These are phyloP conservation scores for Malaclemys terrapin DNA, from an alignment of 2,113 vertebrate species.

Conservation along the genomic window DNA sequence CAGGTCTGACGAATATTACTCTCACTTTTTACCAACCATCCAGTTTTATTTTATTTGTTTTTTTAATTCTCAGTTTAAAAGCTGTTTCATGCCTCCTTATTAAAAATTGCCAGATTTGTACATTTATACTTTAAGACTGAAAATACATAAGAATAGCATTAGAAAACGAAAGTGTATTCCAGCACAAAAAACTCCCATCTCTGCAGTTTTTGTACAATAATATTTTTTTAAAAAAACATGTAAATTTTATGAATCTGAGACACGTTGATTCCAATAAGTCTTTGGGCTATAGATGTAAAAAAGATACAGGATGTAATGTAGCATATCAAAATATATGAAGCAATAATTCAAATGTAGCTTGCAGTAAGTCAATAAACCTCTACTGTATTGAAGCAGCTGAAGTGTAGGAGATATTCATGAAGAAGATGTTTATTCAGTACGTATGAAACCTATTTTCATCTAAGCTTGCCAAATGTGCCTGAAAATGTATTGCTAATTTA, in stretches of 20 bases:
- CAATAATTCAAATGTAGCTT: conserved; percentile 73
- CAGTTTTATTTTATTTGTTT: conserved; percentile 53
- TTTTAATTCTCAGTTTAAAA: conserved; percentile 56
- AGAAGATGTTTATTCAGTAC: conserved; percentile 68
- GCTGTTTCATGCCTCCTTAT: conserved; percentile 56
- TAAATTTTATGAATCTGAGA: conserved; percentile 82
- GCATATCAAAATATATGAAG: conserved; percentile 72
- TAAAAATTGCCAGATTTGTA: conserved; percentile 71
- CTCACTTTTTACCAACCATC: conserved; percentile 61
- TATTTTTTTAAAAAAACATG: conserved; percentile 75
- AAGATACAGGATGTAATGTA: conserved; percentile 72
- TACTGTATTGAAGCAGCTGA: conserved; percentile 57
- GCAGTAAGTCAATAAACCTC: conserved; percentile 72
- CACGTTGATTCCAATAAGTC: conserved; percentile 73
- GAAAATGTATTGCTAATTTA: conserved; percentile 53
- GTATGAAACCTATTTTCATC: conserved; percentile 40
- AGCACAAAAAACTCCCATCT: conserved; percentile 69
- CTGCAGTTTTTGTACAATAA: conserved; percentile 74
- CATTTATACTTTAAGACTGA: conserved; percentile 30
- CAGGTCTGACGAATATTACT: background rate
- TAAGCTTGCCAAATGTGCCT: conserved; percentile 44
- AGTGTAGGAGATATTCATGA: conserved; percentile 49
- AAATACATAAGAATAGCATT: conserved; percentile 60
- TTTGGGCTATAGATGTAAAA: conserved; percentile 78
- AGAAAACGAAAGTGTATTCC: conserved; percentile 75